These are phyloP conservation scores for Polyodon spathula DNA, from an alignment of 2,113 vertebrate genomes.

Conservation along the genomic window DNA sequence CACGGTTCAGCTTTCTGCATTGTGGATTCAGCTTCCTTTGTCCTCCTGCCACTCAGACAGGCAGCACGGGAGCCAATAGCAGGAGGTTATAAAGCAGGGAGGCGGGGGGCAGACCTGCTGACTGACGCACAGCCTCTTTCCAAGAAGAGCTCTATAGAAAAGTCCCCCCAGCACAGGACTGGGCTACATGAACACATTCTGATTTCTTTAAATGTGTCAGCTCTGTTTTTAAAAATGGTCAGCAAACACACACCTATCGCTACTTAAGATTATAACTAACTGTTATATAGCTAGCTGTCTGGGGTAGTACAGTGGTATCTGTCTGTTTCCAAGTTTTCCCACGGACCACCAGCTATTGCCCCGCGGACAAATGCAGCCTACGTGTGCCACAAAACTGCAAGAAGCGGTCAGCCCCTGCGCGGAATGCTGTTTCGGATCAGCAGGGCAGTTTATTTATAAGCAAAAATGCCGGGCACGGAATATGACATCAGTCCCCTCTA, in stretches of 20 bases:
- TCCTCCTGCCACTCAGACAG: conserved; percentile 4
- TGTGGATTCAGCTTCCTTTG: no score
- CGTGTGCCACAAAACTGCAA: no score
- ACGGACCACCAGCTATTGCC: no score
- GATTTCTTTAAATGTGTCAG: no score
- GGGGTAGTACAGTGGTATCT: no score
- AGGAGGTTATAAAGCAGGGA: neutral
- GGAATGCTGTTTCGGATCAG: conserved; percentile 5
- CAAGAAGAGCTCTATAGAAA: no score
- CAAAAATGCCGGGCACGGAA: conserved; percentile 18
- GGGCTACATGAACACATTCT: neutral
- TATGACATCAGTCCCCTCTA: neutral
- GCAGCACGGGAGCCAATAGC: neutral
- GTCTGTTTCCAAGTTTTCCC: no score
- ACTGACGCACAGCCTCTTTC: conserved; percentile 1
- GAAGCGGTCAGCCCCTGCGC: neutral
- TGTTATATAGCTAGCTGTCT: no score
- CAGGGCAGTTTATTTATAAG: conserved; percentile 35
- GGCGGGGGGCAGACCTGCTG: neutral
- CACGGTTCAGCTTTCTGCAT: no score
- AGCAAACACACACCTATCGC: no score
- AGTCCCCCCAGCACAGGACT: neutral
- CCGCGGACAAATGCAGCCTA: neutral
- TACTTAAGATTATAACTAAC: no score
- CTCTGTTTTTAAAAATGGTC: no score